A percentile compares a stretch with the other conserved stretches of the same genome.
phyloP scores from a whole-genome alignment of 2,888 invertebrate genomes.

The Stramonita haemastoma region DNA sequence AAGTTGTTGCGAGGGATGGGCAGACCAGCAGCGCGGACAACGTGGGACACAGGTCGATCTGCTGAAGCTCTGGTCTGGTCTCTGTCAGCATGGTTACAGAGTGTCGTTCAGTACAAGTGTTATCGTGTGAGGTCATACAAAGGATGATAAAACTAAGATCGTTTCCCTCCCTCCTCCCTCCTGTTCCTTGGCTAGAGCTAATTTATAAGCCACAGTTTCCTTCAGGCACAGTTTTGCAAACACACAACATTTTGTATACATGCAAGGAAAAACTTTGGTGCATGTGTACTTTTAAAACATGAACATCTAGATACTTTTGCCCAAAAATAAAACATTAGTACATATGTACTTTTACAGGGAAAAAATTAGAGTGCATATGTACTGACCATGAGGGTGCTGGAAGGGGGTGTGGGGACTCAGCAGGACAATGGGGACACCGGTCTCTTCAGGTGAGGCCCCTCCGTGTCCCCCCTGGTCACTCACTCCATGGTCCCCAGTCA shows the following conservation, averaged over 20 bases:
- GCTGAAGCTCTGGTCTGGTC: constrained; percentile 16
- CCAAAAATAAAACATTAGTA: too few species aligned
- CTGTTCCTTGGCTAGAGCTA: too few species aligned
- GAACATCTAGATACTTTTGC: too few species aligned
- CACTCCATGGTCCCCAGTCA: constrained; percentile 96
- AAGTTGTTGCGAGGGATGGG: constrained; percentile 88
- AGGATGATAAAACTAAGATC: neutral
- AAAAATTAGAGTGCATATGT: too few species aligned
- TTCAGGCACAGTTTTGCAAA: too few species aligned
- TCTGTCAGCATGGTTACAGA: neutral
- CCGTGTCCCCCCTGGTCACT: constrained; percentile 95
- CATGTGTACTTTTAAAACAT: too few species aligned
- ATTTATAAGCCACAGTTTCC: too few species aligned
- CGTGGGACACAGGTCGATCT: constrained; percentile 87
- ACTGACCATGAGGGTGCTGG: constrained; percentile 9
- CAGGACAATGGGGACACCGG: constrained; percentile 88
- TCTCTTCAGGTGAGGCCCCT: constrained; percentile 90
- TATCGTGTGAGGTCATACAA: too few species aligned
- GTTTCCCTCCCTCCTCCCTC: too few species aligned
- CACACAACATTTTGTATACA: too few species aligned
- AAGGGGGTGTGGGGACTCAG: constrained; percentile 70
- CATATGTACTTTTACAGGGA: too few species aligned
- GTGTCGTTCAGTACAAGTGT: neutral
- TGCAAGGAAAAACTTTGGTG: too few species aligned
- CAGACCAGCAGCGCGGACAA: constrained; percentile 86